phyloP scores from a whole-genome alignment of 2,888 invertebrate species.

The Drosophila kanekoi region DNA sequence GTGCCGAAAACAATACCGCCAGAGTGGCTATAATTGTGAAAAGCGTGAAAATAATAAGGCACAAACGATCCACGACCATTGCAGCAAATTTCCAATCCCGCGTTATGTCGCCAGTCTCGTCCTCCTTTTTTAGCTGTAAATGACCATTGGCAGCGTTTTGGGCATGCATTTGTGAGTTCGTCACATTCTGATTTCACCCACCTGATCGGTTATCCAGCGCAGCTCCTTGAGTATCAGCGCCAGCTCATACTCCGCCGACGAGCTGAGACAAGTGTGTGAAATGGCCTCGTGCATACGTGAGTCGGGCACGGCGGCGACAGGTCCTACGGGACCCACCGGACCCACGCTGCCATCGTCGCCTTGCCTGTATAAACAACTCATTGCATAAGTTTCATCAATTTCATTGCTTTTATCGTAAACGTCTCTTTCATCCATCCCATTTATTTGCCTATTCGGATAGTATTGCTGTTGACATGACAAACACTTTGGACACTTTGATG shows the following conservation, averaged over 20 bases:
- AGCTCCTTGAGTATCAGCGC: constrained; percentile 97
- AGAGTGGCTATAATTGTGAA: constrained; percentile 98
- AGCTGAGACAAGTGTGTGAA: constrained; percentile 93
- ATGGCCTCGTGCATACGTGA: constrained; percentile 90
- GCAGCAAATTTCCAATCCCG: constrained; percentile 99
- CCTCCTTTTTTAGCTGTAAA: constrained; percentile 93
- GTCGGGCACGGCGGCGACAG: constrained; percentile 82
- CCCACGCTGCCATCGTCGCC: constrained; percentile 85
- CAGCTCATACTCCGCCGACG: constrained; percentile 94
- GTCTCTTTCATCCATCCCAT: too few species aligned
- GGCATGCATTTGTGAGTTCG: background rate
- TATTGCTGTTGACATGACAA: too few species aligned
- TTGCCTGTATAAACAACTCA: constrained; percentile 66
- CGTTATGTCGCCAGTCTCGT: constrained; percentile 96
- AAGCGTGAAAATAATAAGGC: constrained; percentile 99
- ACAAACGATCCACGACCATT: constrained; percentile 99
- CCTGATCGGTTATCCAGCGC: constrained; percentile 95
- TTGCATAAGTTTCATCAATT: constrained; percentile 13
- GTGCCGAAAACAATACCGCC: constrained; percentile 97
- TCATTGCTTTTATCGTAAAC: too few species aligned
- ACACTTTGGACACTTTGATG: too few species aligned
- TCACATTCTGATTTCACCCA: constrained; percentile 79
- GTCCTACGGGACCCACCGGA: constrained; percentile 83
- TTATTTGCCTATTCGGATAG: too few species aligned
- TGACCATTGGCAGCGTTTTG: background rate